Base-by-base conservation (phyloP, 2,888 invertebrate species). In the Cephus sareptanus region DNA sequence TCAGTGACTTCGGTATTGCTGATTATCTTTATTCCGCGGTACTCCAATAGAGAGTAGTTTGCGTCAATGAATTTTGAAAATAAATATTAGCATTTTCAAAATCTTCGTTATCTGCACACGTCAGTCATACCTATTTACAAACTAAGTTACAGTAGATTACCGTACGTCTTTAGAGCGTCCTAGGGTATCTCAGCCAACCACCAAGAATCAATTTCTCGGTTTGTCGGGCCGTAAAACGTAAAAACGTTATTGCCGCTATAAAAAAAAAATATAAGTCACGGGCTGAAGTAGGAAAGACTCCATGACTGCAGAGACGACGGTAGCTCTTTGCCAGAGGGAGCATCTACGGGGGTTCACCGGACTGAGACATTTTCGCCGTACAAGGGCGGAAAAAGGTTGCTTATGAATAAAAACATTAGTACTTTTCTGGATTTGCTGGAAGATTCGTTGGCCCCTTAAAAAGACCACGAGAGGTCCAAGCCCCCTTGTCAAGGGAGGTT, bases 331-430 rank as follows among this genome's bases (percentile, higher is more conserved):
- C 23, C 23, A 56, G 9, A 9, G 56, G 4, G 2, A 9, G 23
- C 9, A 23, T 9, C 23, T 23, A 56, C 23, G 23, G 9, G 9
- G 6, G 56, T 56, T 56, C 23, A 56, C 9, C 9, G 23, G 23
- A 56, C 9, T 23, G 56, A 23, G 23, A 56, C 23, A 56, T 56
- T 23, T 1, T 6, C 56, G 0, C 23, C 56, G 23, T 23, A 9
- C 6, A 56, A 56, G 56, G 56, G 9, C 23, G 56, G 15, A 56
- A 56, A 56, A 23, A 78, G 70, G 75, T 75, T 78, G 73, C 78
- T 78, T 78, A 76, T 76, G 76, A 76, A 78, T 78, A 78, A 78
- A 78, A 76, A 78, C 78, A 75, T 75, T 56, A 56, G 56, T 56
- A 56, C 56, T 56, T 56, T 56, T 56, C 56, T 23, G 56, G 56